A percentile compares a stretch with the other conserved stretches of the same genome.
These are phyloP conservation scores for Agapostemon virescens DNA, from an alignment of 2,888 invertebrate genomes.

Conservation along the genomic window DNA sequence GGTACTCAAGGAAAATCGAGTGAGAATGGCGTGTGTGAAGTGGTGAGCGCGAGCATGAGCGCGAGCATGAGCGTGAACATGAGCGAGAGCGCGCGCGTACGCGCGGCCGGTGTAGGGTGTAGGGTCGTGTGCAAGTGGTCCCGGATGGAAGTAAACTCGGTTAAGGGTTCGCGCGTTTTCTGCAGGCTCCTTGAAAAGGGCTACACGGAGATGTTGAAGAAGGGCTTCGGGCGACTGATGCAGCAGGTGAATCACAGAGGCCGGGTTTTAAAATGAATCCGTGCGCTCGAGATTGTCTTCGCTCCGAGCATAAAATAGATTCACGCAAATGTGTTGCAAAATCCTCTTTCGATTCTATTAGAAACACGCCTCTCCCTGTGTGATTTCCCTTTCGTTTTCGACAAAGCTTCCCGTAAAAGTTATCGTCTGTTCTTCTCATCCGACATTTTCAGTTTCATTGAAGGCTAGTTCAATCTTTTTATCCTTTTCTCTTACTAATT, in stretches of 20 bases:
- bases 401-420: background rate
- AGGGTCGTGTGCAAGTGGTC: slow-evolving; percentile 44
- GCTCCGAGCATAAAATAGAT: slow-evolving; percentile 34
- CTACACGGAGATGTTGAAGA: slow-evolving; percentile 26
- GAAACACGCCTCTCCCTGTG: background rate
- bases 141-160: slow-evolving; percentile 64
- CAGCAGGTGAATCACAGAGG: slow-evolving; percentile 39
- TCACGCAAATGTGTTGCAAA: slow-evolving; percentile 32
- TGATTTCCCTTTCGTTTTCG: background rate
- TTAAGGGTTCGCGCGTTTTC: slow-evolving; percentile 59
- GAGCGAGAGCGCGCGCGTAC: background rate
- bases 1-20: slow-evolving; percentile 64
- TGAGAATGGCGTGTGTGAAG: slow-evolving; percentile 58
- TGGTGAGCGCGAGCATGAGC: slow-evolving; percentile 25
- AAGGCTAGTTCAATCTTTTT: background rate
- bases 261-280: slow-evolving; percentile 47
- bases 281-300: slow-evolving; percentile 48
- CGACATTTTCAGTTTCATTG: background rate
- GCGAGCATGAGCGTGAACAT: background rate
- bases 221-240: slow-evolving; percentile 36
- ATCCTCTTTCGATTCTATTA: slow-evolving; percentile 21
- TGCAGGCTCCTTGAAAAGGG: slow-evolving; percentile 51
- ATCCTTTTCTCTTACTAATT: background rate
- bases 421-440: background rate
- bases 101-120: slow-evolving; percentile 2